Evolutionary conservation across 92 coral and sea anemone species (phyloP).

Genomic region (Chrysogorgia sp.): DNA sequence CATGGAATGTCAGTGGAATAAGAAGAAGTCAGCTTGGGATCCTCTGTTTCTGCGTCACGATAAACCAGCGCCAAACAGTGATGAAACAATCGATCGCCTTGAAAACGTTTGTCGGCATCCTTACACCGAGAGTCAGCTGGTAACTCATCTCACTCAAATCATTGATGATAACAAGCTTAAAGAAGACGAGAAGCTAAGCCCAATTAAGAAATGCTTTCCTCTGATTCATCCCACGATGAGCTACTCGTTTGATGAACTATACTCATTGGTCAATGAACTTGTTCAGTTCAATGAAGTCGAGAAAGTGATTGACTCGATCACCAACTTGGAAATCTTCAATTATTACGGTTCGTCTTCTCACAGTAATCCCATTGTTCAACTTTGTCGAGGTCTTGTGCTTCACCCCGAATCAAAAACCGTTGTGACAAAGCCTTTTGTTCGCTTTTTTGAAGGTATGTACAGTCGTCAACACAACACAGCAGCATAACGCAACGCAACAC

Average conservation of each 20-base stretch:
- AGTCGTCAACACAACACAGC: no score
- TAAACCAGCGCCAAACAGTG: background rate
- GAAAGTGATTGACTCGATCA: background rate
- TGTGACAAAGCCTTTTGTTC: slow-evolving; percentile 27
- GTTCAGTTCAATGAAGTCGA: slow-evolving; percentile 6
- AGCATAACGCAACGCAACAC: no score
- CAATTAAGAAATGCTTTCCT: background rate
- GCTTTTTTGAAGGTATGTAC: slow-evolving; percentile 43
- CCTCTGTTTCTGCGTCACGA: slow-evolving; percentile 15
- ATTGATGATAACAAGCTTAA: background rate
- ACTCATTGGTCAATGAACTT: background rate
- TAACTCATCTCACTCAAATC: background rate
- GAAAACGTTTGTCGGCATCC: slow-evolving; percentile 15
- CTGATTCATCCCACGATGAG: background rate
- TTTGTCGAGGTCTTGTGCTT: slow-evolving; percentile 24
- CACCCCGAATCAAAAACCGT: slow-evolving; percentile 22
- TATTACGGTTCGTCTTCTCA: background rate
- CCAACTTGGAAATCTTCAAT: slow-evolving; percentile 22
- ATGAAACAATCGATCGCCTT: slow-evolving; percentile 17
- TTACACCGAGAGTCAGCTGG: background rate
- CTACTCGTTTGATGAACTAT: slow-evolving; percentile 27
- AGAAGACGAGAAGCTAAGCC: background rate
- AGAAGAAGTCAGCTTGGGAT: background rate
- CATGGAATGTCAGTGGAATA: slow-evolving; percentile 25
- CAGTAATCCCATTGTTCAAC: background rate